phyloP scores from a whole-genome alignment of 1,140 invertebrate genomes.

The Riptortus pedestris region DNA sequence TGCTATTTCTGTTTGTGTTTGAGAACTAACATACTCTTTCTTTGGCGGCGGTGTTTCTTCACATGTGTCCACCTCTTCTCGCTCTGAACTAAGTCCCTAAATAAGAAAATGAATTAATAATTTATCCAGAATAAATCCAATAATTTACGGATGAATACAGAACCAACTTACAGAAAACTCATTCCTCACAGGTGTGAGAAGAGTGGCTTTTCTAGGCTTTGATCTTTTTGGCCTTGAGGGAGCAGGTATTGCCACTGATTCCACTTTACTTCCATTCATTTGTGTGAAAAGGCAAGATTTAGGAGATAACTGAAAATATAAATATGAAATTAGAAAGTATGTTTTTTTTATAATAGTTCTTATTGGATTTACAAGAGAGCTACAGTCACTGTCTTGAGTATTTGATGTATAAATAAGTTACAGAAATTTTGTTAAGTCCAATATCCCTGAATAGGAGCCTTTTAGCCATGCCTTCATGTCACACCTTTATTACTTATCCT shows the following conservation, averaged over 20 bases:
- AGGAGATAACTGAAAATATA: constrained; percentile 40
- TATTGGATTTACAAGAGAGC: too few relatives aligned
- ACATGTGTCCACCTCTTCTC: constrained; percentile 6
- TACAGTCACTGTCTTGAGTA: too few relatives aligned
- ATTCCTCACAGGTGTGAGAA: neutral
- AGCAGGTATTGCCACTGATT: constrained; percentile 41
- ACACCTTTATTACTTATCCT: too few relatives aligned
- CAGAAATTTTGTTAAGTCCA: too few relatives aligned
- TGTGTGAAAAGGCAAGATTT: constrained; percentile 50
- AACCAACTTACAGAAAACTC: constrained; percentile 8
- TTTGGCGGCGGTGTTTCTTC: neutral
- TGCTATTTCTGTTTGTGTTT: constrained; percentile 36
- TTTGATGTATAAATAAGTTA: too few relatives aligned
- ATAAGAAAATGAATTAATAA: neutral
- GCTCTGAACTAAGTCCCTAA: constrained; percentile 4
- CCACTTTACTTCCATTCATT: constrained; percentile 44
- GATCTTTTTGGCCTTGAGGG: constrained; percentile 6
- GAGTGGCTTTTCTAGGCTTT: neutral
- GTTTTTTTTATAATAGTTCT: too few relatives aligned
- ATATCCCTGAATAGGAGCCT: too few relatives aligned
- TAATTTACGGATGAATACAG: too few relatives aligned
- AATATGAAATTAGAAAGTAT: too few relatives aligned
- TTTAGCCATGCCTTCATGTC: too few relatives aligned
- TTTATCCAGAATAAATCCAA: too few relatives aligned
- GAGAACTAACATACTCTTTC: constrained; percentile 28